These are phyloP conservation scores for Strigamia crassipes DNA, from an alignment of 2,888 invertebrate genomes.

Conservation along the genomic window DNA sequence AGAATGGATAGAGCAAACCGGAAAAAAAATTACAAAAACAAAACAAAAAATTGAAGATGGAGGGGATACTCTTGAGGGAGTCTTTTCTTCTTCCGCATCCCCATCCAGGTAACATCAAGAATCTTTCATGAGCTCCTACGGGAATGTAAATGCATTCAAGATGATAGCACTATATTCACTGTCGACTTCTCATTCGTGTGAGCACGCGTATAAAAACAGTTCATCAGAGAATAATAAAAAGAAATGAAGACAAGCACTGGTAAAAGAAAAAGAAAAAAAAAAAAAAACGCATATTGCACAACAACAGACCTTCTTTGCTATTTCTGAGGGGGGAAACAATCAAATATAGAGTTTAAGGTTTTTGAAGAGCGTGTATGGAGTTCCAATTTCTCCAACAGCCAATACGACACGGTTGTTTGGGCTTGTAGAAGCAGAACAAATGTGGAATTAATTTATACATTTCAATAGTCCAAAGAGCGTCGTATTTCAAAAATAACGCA, in stretches of 20 bases:
- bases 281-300: constrained; percentile 1
- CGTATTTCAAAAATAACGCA: not conserved
- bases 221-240: constrained; percentile 37
- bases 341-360: constrained; percentile 20
- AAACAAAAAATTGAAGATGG: not conserved
- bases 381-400: not conserved
- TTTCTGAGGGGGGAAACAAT: not conserved
- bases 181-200: constrained; percentile 27
- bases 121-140: constrained; percentile 34
- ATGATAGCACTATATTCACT: constrained; percentile 37
- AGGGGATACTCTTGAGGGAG: constrained; percentile 28
- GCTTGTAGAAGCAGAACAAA: not conserved
- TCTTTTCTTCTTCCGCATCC: constrained; percentile 22
- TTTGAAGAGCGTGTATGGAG: not conserved
- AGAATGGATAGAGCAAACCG: not conserved
- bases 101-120: constrained; percentile 32
- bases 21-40: constrained; percentile 33
- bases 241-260: constrained; percentile 19
- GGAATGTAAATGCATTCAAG: constrained; percentile 34
- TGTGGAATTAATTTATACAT: not conserved
- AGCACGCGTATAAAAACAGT: constrained; percentile 31
- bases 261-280: not conserved
- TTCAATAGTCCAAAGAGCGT: not conserved
- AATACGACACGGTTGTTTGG: constrained; percentile 19
- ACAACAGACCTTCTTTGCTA: constrained; percentile 13